phyloP scores from a whole-genome alignment of 2,113 vertebrate species.

The Microcebus jonahi region DNA sequence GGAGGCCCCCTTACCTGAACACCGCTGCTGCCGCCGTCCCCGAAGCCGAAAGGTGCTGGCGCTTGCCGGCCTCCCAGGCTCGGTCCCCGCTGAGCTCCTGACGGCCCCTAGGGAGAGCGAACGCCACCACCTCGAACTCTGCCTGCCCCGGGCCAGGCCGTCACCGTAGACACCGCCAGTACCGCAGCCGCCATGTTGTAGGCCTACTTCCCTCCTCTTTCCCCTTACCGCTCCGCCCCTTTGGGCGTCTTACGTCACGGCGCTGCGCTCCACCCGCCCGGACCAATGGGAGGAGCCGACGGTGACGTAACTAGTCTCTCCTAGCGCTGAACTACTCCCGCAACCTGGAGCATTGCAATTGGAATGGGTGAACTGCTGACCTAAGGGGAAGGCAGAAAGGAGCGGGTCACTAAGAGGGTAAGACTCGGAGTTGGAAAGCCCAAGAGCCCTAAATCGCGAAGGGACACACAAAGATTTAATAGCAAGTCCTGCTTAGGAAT shows the following conservation, averaged over 20 bases:
- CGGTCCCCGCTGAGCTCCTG: conserved; percentile 26
- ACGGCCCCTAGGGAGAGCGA: conserved; percentile 63
- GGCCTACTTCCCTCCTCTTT: conserved; percentile 74
- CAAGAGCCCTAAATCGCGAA: background rate
- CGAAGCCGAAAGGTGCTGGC: conserved; percentile 61
- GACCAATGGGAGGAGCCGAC: conserved; percentile 67
- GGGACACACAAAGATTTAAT: background rate
- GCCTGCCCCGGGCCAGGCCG: conserved; percentile 52
- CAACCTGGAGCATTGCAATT: background rate
- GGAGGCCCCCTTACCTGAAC: conserved; percentile 74
- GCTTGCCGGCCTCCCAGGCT: conserved; percentile 51
- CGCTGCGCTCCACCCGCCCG: conserved; percentile 54
- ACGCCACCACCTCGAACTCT: conserved; percentile 68
- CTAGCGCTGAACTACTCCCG: fast-evolving
- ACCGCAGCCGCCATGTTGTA: conserved; percentile 77
- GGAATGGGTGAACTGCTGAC: background rate
- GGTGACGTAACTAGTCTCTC: conserved; percentile 56
- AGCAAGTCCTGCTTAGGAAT: background rate
- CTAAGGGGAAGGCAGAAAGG: background rate
- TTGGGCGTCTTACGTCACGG: conserved; percentile 63
- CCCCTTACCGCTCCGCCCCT: conserved; percentile 50
- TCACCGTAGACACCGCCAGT: conserved; percentile 58
- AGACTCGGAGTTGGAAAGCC: background rate
- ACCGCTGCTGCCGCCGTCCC: conserved; percentile 1
- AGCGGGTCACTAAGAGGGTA: background rate